These are phyloP conservation scores for Monodelphis domestica DNA, from an alignment of 2,797 vertebrate species.

Conservation along the genomic window DNA sequence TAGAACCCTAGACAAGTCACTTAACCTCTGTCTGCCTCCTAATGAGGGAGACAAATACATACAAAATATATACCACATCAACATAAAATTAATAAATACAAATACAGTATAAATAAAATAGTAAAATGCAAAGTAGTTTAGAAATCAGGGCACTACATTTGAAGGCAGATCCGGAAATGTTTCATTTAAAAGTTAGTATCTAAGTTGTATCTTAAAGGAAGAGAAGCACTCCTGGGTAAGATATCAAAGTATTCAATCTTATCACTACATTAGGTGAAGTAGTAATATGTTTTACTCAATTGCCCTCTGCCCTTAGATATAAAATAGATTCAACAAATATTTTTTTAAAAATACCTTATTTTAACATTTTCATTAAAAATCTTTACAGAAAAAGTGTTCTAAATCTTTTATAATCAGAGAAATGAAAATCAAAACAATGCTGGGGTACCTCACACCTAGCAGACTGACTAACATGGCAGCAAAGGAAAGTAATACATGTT, in stretches of 20 bases:
- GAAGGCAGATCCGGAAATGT: background rate
- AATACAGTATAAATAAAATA: background rate
- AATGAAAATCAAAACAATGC: no score
- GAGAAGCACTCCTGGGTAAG: no score
- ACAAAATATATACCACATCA: background rate
- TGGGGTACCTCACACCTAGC: no score
- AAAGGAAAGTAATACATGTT: no score
- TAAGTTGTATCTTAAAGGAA: background rate
- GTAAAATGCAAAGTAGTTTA: background rate
- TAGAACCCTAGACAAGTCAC: background rate
- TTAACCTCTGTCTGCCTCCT: background rate
- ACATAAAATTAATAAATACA: background rate
- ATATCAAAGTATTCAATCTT: no score
- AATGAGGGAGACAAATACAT: background rate
- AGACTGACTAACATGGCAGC: no score
- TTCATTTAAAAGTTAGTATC: background rate
- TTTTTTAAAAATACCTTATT: background rate
- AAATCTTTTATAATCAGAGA: no score
- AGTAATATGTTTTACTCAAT: background rate
- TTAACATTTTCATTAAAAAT: no score
- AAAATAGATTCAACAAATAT: background rate
- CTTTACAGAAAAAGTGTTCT: no score
- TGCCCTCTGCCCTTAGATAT: background rate
- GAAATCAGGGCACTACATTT: background rate
- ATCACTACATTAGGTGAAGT: background rate